phyloP scores from a whole-genome alignment of 1,140 invertebrate genomes.

The Bombus superbus region DNA sequence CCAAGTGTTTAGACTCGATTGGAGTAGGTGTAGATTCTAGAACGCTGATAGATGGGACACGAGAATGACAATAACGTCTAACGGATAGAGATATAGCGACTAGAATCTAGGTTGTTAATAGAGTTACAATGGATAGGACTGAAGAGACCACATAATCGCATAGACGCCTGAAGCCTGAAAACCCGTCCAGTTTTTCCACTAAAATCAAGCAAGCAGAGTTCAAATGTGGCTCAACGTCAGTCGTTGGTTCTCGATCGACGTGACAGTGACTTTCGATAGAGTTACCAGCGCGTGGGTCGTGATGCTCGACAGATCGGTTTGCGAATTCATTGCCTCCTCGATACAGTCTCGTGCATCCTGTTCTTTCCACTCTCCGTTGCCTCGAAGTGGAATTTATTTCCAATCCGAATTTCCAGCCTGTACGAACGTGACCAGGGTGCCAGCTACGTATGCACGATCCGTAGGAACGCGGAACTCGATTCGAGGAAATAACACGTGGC shows the following conservation, averaged over 20 bases:
- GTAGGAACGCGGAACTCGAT: not conserved
- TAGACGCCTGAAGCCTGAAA: not conserved
- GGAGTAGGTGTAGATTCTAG: not conserved
- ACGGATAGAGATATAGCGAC: not conserved
- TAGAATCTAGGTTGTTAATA: not conserved
- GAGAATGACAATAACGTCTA: not conserved
- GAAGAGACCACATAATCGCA: not conserved
- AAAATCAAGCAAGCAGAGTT: not conserved
- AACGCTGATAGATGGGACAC: not conserved
- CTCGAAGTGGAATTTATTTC: constrained; percentile 38
- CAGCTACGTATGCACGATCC: not conserved
- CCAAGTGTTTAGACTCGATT: not conserved
- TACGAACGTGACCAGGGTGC: not conserved
- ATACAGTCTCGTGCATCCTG: not conserved
- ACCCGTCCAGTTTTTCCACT: not conserved
- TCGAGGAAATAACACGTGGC: not conserved
- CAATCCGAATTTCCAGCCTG: constrained; percentile 1
- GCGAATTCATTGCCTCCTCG: not conserved
- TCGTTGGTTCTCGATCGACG: not conserved
- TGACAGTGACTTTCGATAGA: not conserved
- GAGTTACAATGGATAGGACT: not conserved
- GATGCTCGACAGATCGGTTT: constrained; percentile 19
- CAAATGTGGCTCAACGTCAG: not conserved
- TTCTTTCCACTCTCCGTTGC: not conserved
- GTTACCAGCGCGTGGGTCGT: not conserved